Evolutionary conservation across 2,113 vertebrate genomes (phyloP), one percentile per base, ranked within the genome.

Genomic region (Desmodus rotundus): DNA sequence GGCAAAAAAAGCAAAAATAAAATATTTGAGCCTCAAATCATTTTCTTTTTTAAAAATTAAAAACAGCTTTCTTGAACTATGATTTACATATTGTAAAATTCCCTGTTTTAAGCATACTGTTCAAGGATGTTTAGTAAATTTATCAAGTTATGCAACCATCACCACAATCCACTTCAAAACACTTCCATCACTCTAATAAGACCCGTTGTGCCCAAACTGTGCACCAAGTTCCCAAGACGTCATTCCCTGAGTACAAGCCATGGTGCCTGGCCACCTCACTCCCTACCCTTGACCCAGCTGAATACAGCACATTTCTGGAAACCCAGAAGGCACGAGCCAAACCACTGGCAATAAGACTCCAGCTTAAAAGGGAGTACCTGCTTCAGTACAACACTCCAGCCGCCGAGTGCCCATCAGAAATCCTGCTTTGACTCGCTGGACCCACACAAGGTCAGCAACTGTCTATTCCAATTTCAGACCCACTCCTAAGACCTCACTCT

Each of bases 381-480:
- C 70, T 97, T 76, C 98, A 99, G 89, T 98, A 99, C 10, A 99
- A 99, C 86, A 99, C 96, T 99, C 99, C 67, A 98, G 81, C 47
- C 97, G 98, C 19, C 96, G 96, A 19, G 96, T 96, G 96, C 10
- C 98, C 36, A 98, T 99, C 87, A 99, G 99, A 94, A 98, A 99
- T 85, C 99, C 99, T 50, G 99, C 99, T 2, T 72, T 99, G 96
- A 1, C 87, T 4, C 99, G 99, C 67, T 99, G 99, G 99, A 98
- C 96, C 87, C 98, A 98, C 0, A 99, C 99, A 10, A 98, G 99
- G n/a, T n/a, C 99, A 68, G 15, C 81, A 4, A 99, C 99, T 36
- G 14, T 99, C 2, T 99, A 99, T 93, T 78, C 98, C 0, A 98
- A 98, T 91, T 99, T 99, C 97, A 99, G 97, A 65, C 97, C 98